Evolutionary conservation across 1,140 invertebrate species (phyloP), one percentile per base, ranked within the genome.

Genomic region (Drosophila simulans): DNA sequence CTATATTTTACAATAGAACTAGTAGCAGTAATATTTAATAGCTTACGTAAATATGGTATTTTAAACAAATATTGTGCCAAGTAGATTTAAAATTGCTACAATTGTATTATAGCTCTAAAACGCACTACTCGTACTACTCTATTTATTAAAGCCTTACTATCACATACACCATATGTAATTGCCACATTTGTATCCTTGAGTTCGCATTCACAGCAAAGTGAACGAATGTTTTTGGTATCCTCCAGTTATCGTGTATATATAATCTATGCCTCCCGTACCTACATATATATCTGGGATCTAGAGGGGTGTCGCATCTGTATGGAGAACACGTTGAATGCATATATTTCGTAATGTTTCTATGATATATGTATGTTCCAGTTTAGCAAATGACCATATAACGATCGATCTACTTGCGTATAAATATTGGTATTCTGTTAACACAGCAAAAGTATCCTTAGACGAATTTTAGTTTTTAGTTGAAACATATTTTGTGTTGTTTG

Each of bases 401-500:
- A 72, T 48, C 66, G 55, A 72, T 54, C 35, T 66, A 66, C 58
- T 56, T 56, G 51, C 73, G 42, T 58, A 68, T 54, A 65, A 56
- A 65, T 58, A 65, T 70, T 64, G 72, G 71, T 72, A 86, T 77
- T 76, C 42, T 63, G 74, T 59, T 65, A 54, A 73, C 49, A 53
- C 48, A 57, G 72, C 72, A 75, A 65, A 65, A 52, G 72, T 75
- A 75, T 75, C 17, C 68, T 82, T 74, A 78, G 80, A 75, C 20
- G 55, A 79, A 53, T 60, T 71, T 83, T 86, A 79, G 84, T 88
- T 88, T 54, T 68, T 86, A 76, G 83, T 62, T 86, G 40, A 85
- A 51, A 69, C 45, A 66, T 71, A 55, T 63, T 55, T 70, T 81
- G 63, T 86, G 63, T 57, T 64, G 63, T 62, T 68, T 68, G 45